phyloP scores from a whole-genome alignment of 2,888 invertebrate genomes.

The Nebria salina region DNA sequence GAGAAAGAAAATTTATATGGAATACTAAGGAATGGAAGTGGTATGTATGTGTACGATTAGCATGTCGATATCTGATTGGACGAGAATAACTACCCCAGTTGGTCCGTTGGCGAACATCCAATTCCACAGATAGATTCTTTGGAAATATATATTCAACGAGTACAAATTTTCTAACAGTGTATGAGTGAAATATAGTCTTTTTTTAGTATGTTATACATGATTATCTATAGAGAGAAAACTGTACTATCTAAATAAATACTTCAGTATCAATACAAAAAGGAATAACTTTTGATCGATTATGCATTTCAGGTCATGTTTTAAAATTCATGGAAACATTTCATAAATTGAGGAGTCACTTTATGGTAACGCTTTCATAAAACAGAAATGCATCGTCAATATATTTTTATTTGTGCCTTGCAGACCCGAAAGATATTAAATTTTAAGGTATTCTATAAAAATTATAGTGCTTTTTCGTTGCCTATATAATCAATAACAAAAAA shows the following conservation, averaged over 20 bases:
- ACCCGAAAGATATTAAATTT: not conserved
- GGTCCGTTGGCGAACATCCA: slow-evolving; percentile 8
- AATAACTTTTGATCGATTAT: not conserved
- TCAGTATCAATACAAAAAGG: not conserved
- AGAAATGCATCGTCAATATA: not conserved
- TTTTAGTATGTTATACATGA: not conserved
- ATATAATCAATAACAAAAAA: not conserved
- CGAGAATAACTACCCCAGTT: not conserved
- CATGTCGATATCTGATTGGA: slow-evolving; percentile 18
- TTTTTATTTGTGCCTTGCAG: not conserved
- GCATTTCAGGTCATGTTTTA: not conserved
- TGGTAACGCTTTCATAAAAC: not conserved
- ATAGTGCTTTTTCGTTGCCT: not conserved
- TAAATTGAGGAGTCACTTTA: not conserved
- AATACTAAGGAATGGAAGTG: not conserved
- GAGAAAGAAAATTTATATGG: not conserved
- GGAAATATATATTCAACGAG: not conserved
- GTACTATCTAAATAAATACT: no score
- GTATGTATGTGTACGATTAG: slow-evolving; percentile 1
- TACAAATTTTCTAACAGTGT: not conserved
- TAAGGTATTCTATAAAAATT: not conserved
- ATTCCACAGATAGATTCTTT: not conserved
- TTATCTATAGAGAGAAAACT: no score
- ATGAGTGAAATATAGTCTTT: not conserved
- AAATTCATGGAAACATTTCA: not conserved